phyloP scores from a whole-genome alignment of 53 echinoderm and acorn worm genomes.

The Antedon mediterranea region DNA sequence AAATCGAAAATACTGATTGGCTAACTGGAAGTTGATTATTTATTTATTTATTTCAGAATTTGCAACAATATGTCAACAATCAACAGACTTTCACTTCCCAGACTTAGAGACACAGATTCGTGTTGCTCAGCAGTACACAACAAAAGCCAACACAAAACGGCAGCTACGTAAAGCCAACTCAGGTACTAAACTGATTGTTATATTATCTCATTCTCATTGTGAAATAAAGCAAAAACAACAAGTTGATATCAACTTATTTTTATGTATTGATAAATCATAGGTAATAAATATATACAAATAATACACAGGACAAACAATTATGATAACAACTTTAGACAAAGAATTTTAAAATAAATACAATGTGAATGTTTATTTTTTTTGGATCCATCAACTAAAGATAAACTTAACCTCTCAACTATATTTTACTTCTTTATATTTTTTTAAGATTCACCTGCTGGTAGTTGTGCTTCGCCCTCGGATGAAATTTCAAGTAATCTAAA shows the following conservation, averaged over 20 bases:
- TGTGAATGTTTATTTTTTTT: no score
- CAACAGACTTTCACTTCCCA: slow-evolving; percentile 93
- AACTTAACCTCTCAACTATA: no score
- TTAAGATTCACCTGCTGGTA: background rate
- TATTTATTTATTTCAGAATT: slow-evolving; percentile 49
- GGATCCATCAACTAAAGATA: no score
- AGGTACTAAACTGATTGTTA: background rate
- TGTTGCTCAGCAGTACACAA: slow-evolving; percentile 70
- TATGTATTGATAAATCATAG: no score
- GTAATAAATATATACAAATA: no score
- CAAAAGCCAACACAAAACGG: slow-evolving; percentile 49
- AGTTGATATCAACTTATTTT: no score
- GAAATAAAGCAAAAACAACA: no score
- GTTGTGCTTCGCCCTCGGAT: background rate
- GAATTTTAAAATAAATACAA: no score
- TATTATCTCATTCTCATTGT: no score
- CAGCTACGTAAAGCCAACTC: slow-evolving; percentile 14
- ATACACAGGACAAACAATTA: no score
- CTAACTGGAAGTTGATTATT: background rate
- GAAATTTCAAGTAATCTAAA: background rate
- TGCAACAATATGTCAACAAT: slow-evolving; percentile 94
- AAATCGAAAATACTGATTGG: background rate
- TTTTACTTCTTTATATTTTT: background rate
- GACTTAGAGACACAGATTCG: slow-evolving; percentile 89
- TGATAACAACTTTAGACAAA: no score